phyloP scores from a whole-genome alignment of 1,140 invertebrate genomes.

The Euura lappo region DNA sequence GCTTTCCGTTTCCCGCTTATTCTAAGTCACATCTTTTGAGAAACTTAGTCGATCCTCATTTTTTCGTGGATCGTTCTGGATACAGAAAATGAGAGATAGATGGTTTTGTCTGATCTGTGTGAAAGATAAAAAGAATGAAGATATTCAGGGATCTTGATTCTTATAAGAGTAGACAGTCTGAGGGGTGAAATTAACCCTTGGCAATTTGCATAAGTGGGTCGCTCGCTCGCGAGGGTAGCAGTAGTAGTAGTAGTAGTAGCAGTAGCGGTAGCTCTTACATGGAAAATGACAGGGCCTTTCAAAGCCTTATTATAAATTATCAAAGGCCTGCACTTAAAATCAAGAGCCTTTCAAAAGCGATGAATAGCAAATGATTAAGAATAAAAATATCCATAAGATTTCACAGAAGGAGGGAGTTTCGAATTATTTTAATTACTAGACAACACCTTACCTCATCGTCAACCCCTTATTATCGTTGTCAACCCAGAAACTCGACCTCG shows the following conservation, averaged over 20 bases:
- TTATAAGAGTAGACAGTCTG: constrained; percentile 25
- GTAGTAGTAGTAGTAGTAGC: constrained; percentile 30
- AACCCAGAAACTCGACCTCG: no score
- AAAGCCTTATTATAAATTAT: constrained; percentile 58
- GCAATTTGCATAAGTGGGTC: constrained; percentile 55
- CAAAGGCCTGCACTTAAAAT: constrained; percentile 57
- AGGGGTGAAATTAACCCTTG: constrained; percentile 43
- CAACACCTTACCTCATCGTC: neutral
- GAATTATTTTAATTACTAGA: constrained; percentile 51
- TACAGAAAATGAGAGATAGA: no score
- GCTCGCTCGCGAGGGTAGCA: constrained; percentile 23
- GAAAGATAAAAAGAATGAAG: neutral
- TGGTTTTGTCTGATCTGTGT: no score
- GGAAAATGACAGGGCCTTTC: constrained; percentile 50
- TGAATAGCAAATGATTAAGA: constrained; percentile 60
- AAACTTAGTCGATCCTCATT: no score
- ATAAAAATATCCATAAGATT: constrained; percentile 41
- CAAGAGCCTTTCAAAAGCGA: constrained; percentile 58
- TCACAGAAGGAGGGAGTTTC: constrained; percentile 41
- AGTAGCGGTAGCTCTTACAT: constrained; percentile 28
- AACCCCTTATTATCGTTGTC: neutral
- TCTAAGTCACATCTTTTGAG: no score
- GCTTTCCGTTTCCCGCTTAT: no score
- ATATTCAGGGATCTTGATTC: neutral
- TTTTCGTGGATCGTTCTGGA: no score